Percentiles rank a stretch among this genome's conserved stretches.
Conservation (phyloP, 2,113 vertebrate genomes). For the Amia ocellicauda region DNA sequence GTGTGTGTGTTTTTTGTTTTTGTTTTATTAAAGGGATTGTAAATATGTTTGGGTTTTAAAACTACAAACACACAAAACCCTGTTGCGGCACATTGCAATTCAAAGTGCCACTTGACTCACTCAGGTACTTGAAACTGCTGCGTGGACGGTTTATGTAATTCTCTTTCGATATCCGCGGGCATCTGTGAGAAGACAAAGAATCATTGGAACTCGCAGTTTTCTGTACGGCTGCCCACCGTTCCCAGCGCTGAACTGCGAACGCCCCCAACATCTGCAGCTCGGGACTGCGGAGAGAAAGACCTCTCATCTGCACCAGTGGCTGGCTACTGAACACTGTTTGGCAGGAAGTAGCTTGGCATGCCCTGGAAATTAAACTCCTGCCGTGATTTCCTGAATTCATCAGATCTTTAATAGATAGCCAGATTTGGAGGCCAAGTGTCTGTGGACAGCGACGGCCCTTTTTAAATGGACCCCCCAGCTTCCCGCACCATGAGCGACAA, state of each 20-base stretch:
- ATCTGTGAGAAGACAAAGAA: slow-evolving; percentile 30
- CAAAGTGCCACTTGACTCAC: too few species aligned
- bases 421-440: slow-evolving; percentile 39
- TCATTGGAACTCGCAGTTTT: slow-evolving; percentile 17
- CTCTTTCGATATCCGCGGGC: slow-evolving; percentile 23
- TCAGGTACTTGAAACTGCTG: too few species aligned
- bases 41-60: too few species aligned
- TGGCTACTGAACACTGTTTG: slow-evolving; percentile 48
- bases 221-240: slow-evolving; percentile 15
- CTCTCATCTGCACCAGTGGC: slow-evolving; percentile 48
- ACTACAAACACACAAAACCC: too few species aligned
- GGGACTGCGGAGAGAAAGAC: slow-evolving; percentile 41
- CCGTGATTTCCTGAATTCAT: slow-evolving; percentile 57
- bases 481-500: slow-evolving; percentile 8
- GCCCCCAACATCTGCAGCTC: slow-evolving; percentile 45
- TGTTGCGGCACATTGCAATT: too few species aligned
- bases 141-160: too few species aligned
- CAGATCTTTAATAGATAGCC: slow-evolving; percentile 55
- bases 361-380: slow-evolving; percentile 50
- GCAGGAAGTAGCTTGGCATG: slow-evolving; percentile 51
- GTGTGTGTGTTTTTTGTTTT: too few species aligned
- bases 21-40: too few species aligned
- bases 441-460: slow-evolving; percentile 30
- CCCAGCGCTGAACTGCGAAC: slow-evolving; percentile 8
- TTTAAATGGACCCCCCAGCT: slow-evolving; percentile 34